These are phyloP conservation scores for Neogobius melanostomus DNA, from an alignment of 2,113 vertebrate species.

Conservation along the genomic window DNA sequence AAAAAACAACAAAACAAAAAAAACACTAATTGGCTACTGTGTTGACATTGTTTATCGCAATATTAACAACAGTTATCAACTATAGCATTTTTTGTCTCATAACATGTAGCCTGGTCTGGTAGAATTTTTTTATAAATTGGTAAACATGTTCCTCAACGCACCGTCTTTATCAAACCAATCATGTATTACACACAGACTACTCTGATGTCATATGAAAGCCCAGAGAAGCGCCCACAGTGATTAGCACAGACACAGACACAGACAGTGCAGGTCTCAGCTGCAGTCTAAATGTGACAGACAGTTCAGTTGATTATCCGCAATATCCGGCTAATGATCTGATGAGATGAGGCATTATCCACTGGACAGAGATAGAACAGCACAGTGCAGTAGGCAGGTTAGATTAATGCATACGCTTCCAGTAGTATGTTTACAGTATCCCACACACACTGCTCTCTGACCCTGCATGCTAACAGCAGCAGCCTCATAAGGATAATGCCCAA, in stretches of 20 bases:
- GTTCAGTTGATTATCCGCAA: constrained; percentile 38
- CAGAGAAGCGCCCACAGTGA: neutral
- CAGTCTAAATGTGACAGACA: constrained; percentile 24
- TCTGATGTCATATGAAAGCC: neutral
- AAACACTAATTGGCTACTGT: too few species aligned
- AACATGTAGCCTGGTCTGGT: too few species aligned
- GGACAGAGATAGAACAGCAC: constrained; percentile 49
- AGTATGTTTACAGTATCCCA: constrained; percentile 52
- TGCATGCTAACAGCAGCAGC: constrained; percentile 17
- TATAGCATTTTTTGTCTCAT: too few species aligned
- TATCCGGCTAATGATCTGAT: constrained; percentile 40
- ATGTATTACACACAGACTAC: too few species aligned
- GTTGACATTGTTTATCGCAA: too few species aligned
- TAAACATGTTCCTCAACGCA: too few species aligned
- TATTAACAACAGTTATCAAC: too few species aligned
- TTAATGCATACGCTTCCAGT: constrained; percentile 33
- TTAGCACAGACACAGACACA: neutral
- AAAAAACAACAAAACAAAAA: too few species aligned
- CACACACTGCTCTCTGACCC: constrained; percentile 35
- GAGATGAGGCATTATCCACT: constrained; percentile 29
- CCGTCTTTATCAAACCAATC: too few species aligned
- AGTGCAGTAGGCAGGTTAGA: constrained; percentile 21
- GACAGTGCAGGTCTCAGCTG: constrained; percentile 13
- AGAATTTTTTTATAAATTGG: too few species aligned
- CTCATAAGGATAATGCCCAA: constrained; percentile 34